These are phyloP conservation scores for Rotaria macrura DNA, from an alignment of 2,888 invertebrate genomes.

Conservation along the genomic window DNA sequence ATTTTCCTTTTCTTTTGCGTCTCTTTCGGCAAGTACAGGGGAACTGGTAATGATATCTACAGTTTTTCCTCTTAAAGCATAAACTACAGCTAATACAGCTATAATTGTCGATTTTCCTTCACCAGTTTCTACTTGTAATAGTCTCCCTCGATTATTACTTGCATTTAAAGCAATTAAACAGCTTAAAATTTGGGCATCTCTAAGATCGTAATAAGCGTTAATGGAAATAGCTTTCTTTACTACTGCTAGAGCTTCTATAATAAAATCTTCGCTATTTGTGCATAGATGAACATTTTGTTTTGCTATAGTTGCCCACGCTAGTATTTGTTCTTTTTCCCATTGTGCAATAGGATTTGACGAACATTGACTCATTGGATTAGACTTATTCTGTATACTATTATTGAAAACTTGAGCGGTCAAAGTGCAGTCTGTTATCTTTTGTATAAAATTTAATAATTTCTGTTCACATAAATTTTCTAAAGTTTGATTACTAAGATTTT, in stretches of 20 bases:
- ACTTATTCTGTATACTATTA: too few relatives aligned
- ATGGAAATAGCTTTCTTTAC: conserved; percentile 1
- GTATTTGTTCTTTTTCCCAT: neutral
- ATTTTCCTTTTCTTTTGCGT: conserved; percentile 21
- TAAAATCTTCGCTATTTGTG: neutral
- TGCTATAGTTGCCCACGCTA: neutral
- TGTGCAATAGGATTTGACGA: too few relatives aligned
- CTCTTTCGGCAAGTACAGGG: conserved; percentile 34
- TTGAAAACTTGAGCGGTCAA: too few relatives aligned
- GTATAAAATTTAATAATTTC: too few relatives aligned
- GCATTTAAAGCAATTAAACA: neutral
- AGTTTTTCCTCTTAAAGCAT: conserved; percentile 36
- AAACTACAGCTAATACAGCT: conserved; percentile 40
- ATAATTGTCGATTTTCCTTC: conserved; percentile 40
- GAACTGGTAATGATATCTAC: conserved; percentile 35
- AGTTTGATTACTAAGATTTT: neutral
- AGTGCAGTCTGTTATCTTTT: too few relatives aligned
- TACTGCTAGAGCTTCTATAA: neutral
- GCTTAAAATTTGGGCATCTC: conserved; percentile 19
- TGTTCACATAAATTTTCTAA: too few relatives aligned
- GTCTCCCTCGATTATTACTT: conserved; percentile 30
- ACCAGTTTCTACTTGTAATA: conserved; percentile 47
- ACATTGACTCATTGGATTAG: too few relatives aligned
- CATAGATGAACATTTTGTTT: neutral
- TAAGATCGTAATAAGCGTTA: neutral